Evolutionary conservation across 1,140 invertebrate genomes (phyloP).

Genomic region (Sitophilus oryzae): DNA sequence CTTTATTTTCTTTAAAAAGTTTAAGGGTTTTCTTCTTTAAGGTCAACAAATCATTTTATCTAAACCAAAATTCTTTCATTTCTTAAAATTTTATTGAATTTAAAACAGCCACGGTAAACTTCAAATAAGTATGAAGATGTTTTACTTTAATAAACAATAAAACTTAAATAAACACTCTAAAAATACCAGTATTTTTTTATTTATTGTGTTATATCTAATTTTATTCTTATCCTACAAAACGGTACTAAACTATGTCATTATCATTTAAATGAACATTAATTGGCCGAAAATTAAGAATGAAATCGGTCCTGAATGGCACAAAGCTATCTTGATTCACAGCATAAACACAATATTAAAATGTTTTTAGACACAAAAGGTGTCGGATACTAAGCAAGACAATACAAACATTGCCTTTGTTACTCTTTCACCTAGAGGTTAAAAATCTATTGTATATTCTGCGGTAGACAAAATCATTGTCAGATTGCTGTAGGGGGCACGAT

Average conservation of each 20-base stretch:
- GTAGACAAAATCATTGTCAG: slow-evolving; percentile 1
- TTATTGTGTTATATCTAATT: neutral
- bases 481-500: neutral
- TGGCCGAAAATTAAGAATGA: neutral
- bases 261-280: neutral
- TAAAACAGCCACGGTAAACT: no score
- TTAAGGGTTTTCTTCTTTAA: no score
- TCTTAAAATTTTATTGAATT: no score
- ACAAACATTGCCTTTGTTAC: slow-evolving; percentile 5
- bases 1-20: no score
- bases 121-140: no score
- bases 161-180: no score
- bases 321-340: slow-evolving; percentile 1
- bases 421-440: slow-evolving; percentile 5
- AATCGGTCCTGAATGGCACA: neutral
- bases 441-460: slow-evolving; percentile 1
- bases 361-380: slow-evolving; percentile 2
- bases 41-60: no score
- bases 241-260: neutral
- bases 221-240: neutral
- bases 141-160: no score
- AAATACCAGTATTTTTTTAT: neutral
- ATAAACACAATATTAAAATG: slow-evolving; percentile 1
- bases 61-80: no score
- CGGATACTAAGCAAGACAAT: slow-evolving; percentile 4